Evolutionary conservation across 2,888 invertebrate genomes (phyloP), one percentile per base, ranked within the genome.

Genomic region (Drosophila barbarae): DNA sequence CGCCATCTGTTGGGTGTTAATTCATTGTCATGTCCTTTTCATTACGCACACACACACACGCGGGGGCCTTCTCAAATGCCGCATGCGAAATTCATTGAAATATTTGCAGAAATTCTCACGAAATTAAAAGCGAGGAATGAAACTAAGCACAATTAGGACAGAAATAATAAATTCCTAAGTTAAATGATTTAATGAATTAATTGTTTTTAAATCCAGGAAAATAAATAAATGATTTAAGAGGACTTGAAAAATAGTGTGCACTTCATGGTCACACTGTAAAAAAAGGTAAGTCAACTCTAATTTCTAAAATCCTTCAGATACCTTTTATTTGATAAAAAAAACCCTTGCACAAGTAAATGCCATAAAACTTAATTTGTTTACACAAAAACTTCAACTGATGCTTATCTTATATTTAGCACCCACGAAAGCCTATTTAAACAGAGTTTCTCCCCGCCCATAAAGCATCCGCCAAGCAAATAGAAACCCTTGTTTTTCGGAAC

Each of bases 41-140:
- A 79, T 82, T 79, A 76, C 64, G 68, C 74, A 82, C 72, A 78
- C 74, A 68, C 56, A 65, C 74, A 65, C 53, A 60, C 39, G 12
- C 26, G 12, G 26, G 18, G n/a, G 12, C 38, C n/a, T 53, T 30
- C 23, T 23, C 23, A n/a, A 15, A 13, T 8, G 3, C 23, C 15
- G 51, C n/a, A 35, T n/a, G 34, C 38, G 6, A 26, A 47, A 47
- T 64, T 51, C 41, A 35, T 47, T 41, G 28, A 64, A 47, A 64
- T 39, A 64, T 54, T 49, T 59, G 58, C 59, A 59, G 21, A 58
- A 44, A 58, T 59, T 44, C 32, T 32, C 15, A 30, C 4, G 10
- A 23, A 56, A 56, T 39, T 56, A 56, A 39, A 53, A 32, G 35
- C 4, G 10, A 34, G 21, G 32, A 6, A 15, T 13, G 34, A 12